Evolutionary conservation across 2,797 vertebrate species (phyloP).

Genomic region (Allobates femoralis): DNA sequence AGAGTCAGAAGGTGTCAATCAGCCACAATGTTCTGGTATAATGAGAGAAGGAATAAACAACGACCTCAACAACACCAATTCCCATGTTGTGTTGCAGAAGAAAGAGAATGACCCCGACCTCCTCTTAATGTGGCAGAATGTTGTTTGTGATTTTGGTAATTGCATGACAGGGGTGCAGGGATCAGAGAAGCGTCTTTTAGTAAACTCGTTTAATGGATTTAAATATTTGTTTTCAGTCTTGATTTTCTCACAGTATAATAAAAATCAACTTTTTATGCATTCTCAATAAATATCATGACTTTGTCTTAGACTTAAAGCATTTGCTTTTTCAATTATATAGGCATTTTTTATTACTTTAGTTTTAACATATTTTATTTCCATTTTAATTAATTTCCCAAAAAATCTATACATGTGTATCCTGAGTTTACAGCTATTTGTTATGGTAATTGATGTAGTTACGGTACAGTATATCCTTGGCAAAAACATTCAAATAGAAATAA

Average conservation of each 20-base stretch:
- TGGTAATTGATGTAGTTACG: no score
- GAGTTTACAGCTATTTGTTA: no score
- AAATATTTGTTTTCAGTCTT: neutral
- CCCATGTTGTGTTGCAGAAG: neutral
- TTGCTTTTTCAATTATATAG: neutral
- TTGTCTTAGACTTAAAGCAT: neutral
- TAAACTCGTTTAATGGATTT: neutral
- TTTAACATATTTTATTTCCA: no score
- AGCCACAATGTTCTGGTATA: neutral
- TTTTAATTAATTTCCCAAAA: no score
- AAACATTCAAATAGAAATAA: no score
- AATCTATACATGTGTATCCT: no score
- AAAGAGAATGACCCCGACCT: neutral
- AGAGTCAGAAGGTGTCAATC: neutral
- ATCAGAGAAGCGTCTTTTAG: neutral
- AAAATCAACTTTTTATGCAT: neutral
- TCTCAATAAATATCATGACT: neutral
- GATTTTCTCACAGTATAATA: neutral
- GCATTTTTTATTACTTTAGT: no score
- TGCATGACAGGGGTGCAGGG: neutral
- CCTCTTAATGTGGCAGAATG: neutral
- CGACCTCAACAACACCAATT: neutral
- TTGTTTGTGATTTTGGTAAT: slow-evolving; percentile 22
- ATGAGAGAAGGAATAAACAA: slow-evolving; percentile 29
- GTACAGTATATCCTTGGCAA: no score